Percentiles rank a stretch among this genome's conserved stretches.
Conservation (phyloP, 2,888 invertebrate genomes). For the Morpho helenor region DNA sequence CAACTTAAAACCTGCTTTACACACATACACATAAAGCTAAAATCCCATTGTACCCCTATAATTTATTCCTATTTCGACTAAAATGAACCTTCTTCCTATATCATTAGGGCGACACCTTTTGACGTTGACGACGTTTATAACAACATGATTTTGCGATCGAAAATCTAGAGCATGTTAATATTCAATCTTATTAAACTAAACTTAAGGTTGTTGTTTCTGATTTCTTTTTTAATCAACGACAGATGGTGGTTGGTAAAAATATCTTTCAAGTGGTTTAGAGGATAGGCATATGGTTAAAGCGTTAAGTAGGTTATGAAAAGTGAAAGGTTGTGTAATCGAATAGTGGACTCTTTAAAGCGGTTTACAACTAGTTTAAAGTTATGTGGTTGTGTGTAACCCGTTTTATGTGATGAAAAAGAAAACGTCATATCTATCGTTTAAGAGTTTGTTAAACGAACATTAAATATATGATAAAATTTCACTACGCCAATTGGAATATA, state of each 20-base stretch:
- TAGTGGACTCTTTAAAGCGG: slow-evolving; percentile 29
- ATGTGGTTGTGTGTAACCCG: slow-evolving; percentile 24
- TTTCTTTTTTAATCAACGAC: background rate
- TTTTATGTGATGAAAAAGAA: slow-evolving; percentile 18
- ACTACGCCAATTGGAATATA: no score
- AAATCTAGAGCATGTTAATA: slow-evolving; percentile 5
- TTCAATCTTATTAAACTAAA: slow-evolving; percentile 11
- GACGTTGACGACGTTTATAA: slow-evolving; percentile 14
- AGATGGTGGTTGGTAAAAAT: slow-evolving; percentile 12
- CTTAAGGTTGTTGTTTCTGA: slow-evolving; percentile 5
- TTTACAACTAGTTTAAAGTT: slow-evolving; percentile 26
- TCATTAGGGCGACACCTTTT: slow-evolving; percentile 16
- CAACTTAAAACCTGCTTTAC: slow-evolving; percentile 15
- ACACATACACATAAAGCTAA: slow-evolving; percentile 8
- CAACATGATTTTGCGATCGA: slow-evolving; percentile 12
- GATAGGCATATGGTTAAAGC: slow-evolving; percentile 27
- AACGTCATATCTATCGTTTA: background rate
- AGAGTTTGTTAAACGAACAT: no score
- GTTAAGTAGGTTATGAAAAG: slow-evolving; percentile 41
- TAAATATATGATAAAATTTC: no score
- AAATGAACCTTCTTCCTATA: slow-evolving; percentile 23
- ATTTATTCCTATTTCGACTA: slow-evolving; percentile 18
- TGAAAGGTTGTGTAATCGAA: slow-evolving; percentile 39
- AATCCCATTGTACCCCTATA: slow-evolving; percentile 11
- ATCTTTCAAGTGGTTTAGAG: slow-evolving; percentile 32